Evolutionary conservation across 1,140 invertebrate species (phyloP).

Genomic region (Probaryconus sp.): DNA sequence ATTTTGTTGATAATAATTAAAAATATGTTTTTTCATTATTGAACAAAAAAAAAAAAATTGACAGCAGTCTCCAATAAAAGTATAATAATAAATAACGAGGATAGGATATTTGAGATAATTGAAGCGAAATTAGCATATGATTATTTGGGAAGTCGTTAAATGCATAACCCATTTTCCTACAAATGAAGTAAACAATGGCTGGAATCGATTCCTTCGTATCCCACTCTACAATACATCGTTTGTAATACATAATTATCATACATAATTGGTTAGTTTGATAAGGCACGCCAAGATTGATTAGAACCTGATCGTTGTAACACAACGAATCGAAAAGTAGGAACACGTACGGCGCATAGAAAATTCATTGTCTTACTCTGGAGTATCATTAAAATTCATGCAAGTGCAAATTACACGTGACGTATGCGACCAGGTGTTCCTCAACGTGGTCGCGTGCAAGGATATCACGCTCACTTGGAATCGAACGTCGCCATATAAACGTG

Average conservation of each 20-base stretch:
- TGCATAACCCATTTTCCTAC: slow-evolving; percentile 29
- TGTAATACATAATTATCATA: slow-evolving; percentile 47
- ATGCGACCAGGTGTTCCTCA: slow-evolving; percentile 63
- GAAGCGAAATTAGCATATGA: slow-evolving; percentile 9
- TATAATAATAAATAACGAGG: too few relatives aligned
- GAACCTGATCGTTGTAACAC: slow-evolving; percentile 28
- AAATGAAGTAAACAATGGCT: slow-evolving; percentile 39
- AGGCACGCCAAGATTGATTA: slow-evolving; percentile 39
- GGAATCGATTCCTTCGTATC: slow-evolving; percentile 26
- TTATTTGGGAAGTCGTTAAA: slow-evolving; percentile 20
- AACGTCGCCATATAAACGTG: slow-evolving; percentile 46
- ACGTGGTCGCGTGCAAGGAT: slow-evolving; percentile 57
- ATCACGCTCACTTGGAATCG: slow-evolving; percentile 38
- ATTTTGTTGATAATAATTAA: too few relatives aligned
- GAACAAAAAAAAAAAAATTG: too few relatives aligned
- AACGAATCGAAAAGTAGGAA: slow-evolving; percentile 38
- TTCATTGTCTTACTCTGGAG: slow-evolving; percentile 55
- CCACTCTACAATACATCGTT: slow-evolving; percentile 42
- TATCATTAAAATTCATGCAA: slow-evolving; percentile 72
- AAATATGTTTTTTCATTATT: too few relatives aligned
- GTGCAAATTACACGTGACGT: slow-evolving; percentile 70
- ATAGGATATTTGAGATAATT: too few relatives aligned
- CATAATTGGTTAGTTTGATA: slow-evolving; percentile 42
- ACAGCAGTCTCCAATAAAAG: too few relatives aligned
- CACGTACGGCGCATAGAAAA: slow-evolving; percentile 36